Evolutionary conservation across 1,140 invertebrate genomes (phyloP), one percentile per base, ranked within the genome.

Genomic region (Popillia japonica): DNA sequence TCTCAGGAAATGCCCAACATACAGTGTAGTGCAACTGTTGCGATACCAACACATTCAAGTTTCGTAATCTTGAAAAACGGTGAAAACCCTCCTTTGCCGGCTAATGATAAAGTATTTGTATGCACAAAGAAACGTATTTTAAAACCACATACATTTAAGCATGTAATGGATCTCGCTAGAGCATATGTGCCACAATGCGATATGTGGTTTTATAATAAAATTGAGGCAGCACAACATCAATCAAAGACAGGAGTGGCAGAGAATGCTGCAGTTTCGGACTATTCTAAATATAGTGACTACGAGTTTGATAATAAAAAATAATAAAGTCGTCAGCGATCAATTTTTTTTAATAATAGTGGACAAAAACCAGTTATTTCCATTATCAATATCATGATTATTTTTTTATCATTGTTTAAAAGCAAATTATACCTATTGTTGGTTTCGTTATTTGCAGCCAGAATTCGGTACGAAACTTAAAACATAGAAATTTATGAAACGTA

Each of bases 181-280:
- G 9, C 14, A 44, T 14, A 44, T 44, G 14, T 44, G 14, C 42
- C 42, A 44, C 42, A 14, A 14, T 44, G 42, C 14, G 41, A 74
- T 74, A 40, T 27, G 72, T 74, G 72, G 72, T 40, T 74, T 74
- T 74, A 74, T 40, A 74, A 40, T 40, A 74, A 74, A 6, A 74
- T 74, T 74, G n/a, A 27, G 44, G 41, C 6, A 75, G 40, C 40
- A 44, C 42, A 44, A 44, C 14, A 7, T 44, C 42, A 44, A 44
- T 9, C 7, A 9, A 10, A 9, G 9, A 2, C 42, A 14, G 8
- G 7, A 44, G 27, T 44, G 14, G 14, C 14, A 10, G 42, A 44
- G 42, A 44, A 44, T 44, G 41, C 6, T 10, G 14, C 8, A 14
- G 14, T 0, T 9, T 10, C 42, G 8, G 8, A 14, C 2, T 44